Conservation (phyloP, 2,797 vertebrate species). For the Rhynchonycteris naso region DNA sequence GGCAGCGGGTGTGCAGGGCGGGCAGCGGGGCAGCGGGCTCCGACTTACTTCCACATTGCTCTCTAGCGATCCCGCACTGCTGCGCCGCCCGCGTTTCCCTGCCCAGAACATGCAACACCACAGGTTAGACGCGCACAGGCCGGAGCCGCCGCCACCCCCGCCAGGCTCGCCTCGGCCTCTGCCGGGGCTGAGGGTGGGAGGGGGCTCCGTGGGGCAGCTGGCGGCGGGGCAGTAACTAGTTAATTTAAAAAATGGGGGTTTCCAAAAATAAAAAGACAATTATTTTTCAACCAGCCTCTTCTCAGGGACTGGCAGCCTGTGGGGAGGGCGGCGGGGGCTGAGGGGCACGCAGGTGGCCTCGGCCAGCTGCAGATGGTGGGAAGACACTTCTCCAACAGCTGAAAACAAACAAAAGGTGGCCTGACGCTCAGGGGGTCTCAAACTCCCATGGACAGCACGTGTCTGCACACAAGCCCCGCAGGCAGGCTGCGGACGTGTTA, state of each 20-base stretch:
- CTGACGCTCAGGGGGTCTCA: slow-evolving; percentile 89
- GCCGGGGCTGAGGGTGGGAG: not conserved
- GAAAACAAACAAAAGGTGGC: not conserved
- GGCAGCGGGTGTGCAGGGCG: slow-evolving; percentile 88
- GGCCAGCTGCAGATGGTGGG: not conserved
- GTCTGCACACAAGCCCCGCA: not conserved
- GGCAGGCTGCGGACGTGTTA: not conserved
- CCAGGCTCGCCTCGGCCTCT: slow-evolving; percentile 29
- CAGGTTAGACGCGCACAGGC: slow-evolving; percentile 95
- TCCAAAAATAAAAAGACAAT: slow-evolving; percentile 8
- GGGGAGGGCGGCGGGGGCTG: not conserved
- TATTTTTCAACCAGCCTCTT: slow-evolving; percentile 21
- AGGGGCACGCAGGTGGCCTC: not conserved
- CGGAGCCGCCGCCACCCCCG: slow-evolving; percentile 79
- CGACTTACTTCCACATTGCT: slow-evolving; percentile 99
- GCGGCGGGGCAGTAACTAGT: slow-evolving; percentile 3
- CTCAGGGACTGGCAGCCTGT: not conserved
- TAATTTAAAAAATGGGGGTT: not conserved
- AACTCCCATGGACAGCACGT: slow-evolving; percentile 48
- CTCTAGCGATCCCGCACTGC: slow-evolving; percentile 99
- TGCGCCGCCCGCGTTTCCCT: slow-evolving; percentile 99
- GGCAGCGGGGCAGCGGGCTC: slow-evolving; percentile 94
- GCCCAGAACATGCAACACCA: slow-evolving; percentile 98
- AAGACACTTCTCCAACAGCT: not conserved
- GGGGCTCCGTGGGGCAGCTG: slow-evolving; percentile 20